Base-by-base conservation (phyloP, 1,140 invertebrate species). In the Drosophila pallidifrons region DNA sequence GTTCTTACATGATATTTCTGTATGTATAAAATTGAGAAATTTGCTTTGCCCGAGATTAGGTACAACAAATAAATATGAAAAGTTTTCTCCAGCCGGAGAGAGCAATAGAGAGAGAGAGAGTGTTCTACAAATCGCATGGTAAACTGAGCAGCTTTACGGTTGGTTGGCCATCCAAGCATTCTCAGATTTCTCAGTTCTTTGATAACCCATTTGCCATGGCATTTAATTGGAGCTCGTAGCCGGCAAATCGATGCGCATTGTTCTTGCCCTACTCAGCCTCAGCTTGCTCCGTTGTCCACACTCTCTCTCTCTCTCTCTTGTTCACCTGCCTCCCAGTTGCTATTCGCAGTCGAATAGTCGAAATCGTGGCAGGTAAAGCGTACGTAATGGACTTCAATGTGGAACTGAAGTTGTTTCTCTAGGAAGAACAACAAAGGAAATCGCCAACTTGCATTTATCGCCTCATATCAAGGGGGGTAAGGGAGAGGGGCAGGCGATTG, bases 391-490 rank as follows among this genome's bases (percentile, higher is more conserved):
- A 76, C 68, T 72, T 76, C 55, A 60, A 72, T 75, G 60, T 60
- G 52, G 47, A 70, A 51, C 35, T 43, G 35, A 45, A 61, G 32
- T 69, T 74, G 60, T 61, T 64, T 74, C 46, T 64, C 52, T 51
- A 30, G 7, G 41, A 51, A 47, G 51, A 71, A 75, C 58, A 75
- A 82, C 79, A 83, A 83, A 79, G 81, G 73, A 82, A 82, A 82
- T 82, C 76, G 81, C 76, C 80, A 79, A 74, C 83, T 87, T 87
- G 83, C 83, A 88, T 79, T 87, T 88, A 79, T 72, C 76, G 79
- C 76, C 76, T 67, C 77, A 65, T 58, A 67, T 38, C 10, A 59
- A 43, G n/a, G 20, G 43, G 38, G n/a, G 57, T 1, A 7, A 25
- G 3, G 20, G 20, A 6, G 1, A 5, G 49, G 11, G 8, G 2